A percentile compares a stretch with the other conserved stretches of the same genome.
These are phyloP conservation scores for Neodontobutis hainanensis DNA, from an alignment of 2,113 vertebrate genomes.

Conservation along the genomic window DNA sequence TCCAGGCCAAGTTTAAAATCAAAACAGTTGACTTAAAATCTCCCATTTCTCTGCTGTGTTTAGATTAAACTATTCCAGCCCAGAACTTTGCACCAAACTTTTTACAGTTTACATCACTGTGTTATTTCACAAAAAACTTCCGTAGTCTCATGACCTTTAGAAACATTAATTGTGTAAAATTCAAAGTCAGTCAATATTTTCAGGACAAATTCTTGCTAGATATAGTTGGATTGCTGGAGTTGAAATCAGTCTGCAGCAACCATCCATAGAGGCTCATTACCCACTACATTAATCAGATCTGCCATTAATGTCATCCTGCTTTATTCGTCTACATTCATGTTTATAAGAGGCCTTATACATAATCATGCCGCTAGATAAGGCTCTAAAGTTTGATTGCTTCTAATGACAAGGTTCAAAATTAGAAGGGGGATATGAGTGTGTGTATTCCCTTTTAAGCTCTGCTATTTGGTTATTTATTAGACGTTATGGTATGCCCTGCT, in stretches of 20 bases:
- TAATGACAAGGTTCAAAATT: slow-evolving; percentile 17
- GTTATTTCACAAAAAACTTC: too few species aligned
- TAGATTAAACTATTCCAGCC: too few species aligned
- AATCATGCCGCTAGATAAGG: slow-evolving; percentile 16
- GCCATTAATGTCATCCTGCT: slow-evolving; percentile 31
- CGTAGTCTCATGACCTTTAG: too few species aligned
- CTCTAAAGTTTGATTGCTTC: slow-evolving; percentile 42
- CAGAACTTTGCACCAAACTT: too few species aligned
- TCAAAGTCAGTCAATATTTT: too few species aligned
- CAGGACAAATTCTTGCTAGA: too few species aligned
- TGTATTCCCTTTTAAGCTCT: not conserved
- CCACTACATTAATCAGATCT: slow-evolving; percentile 22
- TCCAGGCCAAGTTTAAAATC: too few species aligned
- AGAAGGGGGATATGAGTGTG: slow-evolving; percentile 3
- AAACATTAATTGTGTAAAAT: too few species aligned
- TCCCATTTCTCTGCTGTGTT: too few species aligned
- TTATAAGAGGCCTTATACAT: slow-evolving; percentile 8
- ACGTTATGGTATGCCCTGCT: not conserved
- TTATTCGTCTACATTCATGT: slow-evolving; percentile 18
- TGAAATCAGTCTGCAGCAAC: slow-evolving; percentile 19
- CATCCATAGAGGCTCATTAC: slow-evolving; percentile 40
- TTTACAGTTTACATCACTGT: too few species aligned
- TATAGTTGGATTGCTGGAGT: not conserved
- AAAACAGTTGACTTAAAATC: too few species aligned
- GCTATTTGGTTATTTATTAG: not conserved